Base-by-base conservation (phyloP, 2,113 vertebrate species). In the Apteryx mantelli region DNA sequence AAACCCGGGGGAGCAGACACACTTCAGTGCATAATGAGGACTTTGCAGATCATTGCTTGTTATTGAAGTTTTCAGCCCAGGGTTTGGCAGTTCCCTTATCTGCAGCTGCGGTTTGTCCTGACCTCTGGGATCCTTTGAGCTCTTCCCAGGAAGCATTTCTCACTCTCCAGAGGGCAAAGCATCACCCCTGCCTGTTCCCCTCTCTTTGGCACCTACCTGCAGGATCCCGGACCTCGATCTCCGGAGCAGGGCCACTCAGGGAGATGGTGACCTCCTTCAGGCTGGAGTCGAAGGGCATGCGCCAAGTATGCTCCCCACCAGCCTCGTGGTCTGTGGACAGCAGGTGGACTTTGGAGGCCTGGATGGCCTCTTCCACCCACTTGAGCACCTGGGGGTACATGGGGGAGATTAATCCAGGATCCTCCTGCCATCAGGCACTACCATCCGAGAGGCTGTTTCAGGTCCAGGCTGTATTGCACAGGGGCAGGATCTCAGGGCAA, bases 281-380 rank as follows among this genome's bases (percentile, higher is more conserved):
- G 94, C 99, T 99, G 66, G 99, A 97, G 97, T 99, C 99, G 44
- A 99, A 98, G 86, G 99, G 98, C 61, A 99, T 82, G 14, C 96
- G 96, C 99, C 99, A 99, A 0, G 81, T 97, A 89, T 98, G 98
- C 86, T 99, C 98, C 75, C 98, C 98, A 0, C 98, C 98, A 2
- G 96, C 96, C 94, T 99, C 98, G 0, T 99, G 99, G 94, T 99
- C 99, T 1, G 98, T 99, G 68, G 99, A 99, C 61, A 99, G 97
- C 86, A 99, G 97, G 94, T 99, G 99, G 84, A 99, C 99, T 96
- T 99, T 99, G 97, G 99, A 98, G 74, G 98, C 97, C 97, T 99
- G 99, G 81, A 99, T 98, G 1, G 99, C 99, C 80, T 99, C 99
- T 95, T 99, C 99, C 36, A 99, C 99, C 99, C 99, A 99, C 93